Evolutionary conservation across 2,113 vertebrate genomes (phyloP).

Genomic region (Synchiropus splendidus): DNA sequence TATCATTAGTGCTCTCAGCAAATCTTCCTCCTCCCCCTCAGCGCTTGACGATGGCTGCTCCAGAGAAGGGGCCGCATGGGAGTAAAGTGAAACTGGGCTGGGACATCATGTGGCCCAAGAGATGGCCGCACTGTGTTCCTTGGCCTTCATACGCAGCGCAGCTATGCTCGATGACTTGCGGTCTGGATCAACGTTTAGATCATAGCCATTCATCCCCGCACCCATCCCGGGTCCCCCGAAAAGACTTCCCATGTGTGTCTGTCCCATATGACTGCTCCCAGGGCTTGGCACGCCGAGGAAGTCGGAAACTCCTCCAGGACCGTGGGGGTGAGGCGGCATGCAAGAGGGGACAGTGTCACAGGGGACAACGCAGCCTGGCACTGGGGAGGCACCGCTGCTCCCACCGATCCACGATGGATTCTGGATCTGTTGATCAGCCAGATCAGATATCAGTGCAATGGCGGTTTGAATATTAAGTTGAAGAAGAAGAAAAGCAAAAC

Average conservation of each 20-base stretch:
- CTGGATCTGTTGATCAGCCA: slow-evolving; percentile 74
- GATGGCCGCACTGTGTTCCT: slow-evolving; percentile 96
- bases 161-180: slow-evolving; percentile 95
- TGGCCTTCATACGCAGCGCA: slow-evolving; percentile 90
- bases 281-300: slow-evolving; percentile 81
- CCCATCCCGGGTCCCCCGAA: slow-evolving; percentile 77
- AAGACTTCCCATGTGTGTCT: slow-evolving; percentile 89
- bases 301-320: slow-evolving; percentile 74
- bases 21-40: slow-evolving; percentile 35
- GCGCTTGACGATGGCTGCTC: slow-evolving; percentile 29
- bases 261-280: slow-evolving; percentile 78
- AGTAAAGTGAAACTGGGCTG: slow-evolving; percentile 10
- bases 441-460: not conserved
- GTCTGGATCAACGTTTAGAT: slow-evolving; percentile 87
- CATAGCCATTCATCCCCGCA: slow-evolving; percentile 83
- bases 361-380: slow-evolving; percentile 86
- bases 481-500: too few relatives aligned
- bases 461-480: not conserved
- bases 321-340: slow-evolving; percentile 87
- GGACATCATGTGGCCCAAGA: slow-evolving; percentile 92
- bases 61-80: slow-evolving; percentile 15
- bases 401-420: slow-evolving; percentile 87
- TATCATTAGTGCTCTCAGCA: slow-evolving; percentile 55
- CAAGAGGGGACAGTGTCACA: slow-evolving; percentile 86
- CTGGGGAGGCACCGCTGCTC: slow-evolving; percentile 78